These are phyloP conservation scores for Synchiropus splendidus DNA, from an alignment of 2,113 vertebrate species.

Conservation along the genomic window DNA sequence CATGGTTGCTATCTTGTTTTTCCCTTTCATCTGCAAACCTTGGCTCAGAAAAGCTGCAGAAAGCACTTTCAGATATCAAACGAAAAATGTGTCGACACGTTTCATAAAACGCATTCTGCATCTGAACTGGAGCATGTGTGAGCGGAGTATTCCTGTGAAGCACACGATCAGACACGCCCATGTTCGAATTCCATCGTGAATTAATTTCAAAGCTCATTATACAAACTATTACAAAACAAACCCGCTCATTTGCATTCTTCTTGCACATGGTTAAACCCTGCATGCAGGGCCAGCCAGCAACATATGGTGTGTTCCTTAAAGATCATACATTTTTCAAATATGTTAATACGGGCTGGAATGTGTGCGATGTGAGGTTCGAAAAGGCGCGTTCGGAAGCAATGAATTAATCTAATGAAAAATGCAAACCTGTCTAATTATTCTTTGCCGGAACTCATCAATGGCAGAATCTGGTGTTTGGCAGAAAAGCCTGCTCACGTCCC, in stretches of 20 bases:
- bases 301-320: slow-evolving; percentile 42
- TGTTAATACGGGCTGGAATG: slow-evolving; percentile 41
- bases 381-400: slow-evolving; percentile 43
- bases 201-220: slow-evolving; percentile 14
- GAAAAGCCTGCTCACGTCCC: slow-evolving; percentile 2
- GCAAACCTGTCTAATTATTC: slow-evolving; percentile 50
- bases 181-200: slow-evolving; percentile 15
- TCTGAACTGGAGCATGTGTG: too few species aligned
- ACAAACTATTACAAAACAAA: slow-evolving; percentile 24
- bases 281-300: slow-evolving; percentile 17
- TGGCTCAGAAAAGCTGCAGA: too few species aligned
- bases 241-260: slow-evolving; percentile 25
- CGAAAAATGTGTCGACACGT: too few species aligned
- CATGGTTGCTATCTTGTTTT: too few species aligned
- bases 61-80: too few species aligned
- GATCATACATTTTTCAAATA: slow-evolving; percentile 55
- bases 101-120: too few species aligned
- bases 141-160: not conserved
- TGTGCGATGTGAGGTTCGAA: slow-evolving; percentile 38
- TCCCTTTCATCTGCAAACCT: too few species aligned
- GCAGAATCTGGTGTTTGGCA: slow-evolving; percentile 34
- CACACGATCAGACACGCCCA: slow-evolving; percentile 17
- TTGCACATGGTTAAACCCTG: slow-evolving; percentile 26
- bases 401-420: slow-evolving; percentile 58
- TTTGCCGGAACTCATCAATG: slow-evolving; percentile 40